Evolutionary conservation across 1,140 invertebrate genomes (phyloP).

Genomic region (Monochamus saltuarius): DNA sequence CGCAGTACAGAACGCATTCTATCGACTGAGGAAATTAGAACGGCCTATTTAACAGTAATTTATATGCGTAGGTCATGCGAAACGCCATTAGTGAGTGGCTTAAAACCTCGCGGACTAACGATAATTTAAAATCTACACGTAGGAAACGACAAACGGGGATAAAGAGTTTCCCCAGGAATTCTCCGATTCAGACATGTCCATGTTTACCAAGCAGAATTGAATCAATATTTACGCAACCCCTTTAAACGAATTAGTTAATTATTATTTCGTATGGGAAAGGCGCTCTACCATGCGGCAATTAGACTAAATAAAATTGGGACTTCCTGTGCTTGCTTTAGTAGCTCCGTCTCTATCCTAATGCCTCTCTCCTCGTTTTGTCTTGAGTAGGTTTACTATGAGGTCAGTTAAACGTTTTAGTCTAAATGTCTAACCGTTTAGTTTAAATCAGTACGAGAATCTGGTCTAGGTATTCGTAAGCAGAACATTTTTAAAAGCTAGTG

Average conservation of each 20-base stretch:
- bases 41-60: background rate
- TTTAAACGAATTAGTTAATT: constrained; percentile 21
- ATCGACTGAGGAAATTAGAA: background rate
- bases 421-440: too few relatives aligned
- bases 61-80: constrained; percentile 3
- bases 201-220: constrained; percentile 14
- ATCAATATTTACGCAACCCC: constrained; percentile 4
- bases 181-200: constrained; percentile 12
- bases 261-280: too few relatives aligned
- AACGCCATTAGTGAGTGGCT: background rate
- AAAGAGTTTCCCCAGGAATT: background rate
- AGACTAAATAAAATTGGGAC: too few relatives aligned
- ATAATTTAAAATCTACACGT: background rate
- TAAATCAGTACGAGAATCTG: too few relatives aligned
- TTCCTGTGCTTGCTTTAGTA: too few relatives aligned
- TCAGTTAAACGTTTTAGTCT: too few relatives aligned
- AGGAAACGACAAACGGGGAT: background rate
- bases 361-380: background rate
- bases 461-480: too few relatives aligned
- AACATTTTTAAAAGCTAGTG: too few relatives aligned
- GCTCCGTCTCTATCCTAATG: constrained; percentile 4
- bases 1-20: constrained; percentile 12
- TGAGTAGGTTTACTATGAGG: background rate
- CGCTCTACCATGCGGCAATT: too few relatives aligned
- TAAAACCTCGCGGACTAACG: background rate